Evolutionary conservation across 2,797 vertebrate genomes (phyloP).

Genomic region (Etheostoma perlongum): DNA sequence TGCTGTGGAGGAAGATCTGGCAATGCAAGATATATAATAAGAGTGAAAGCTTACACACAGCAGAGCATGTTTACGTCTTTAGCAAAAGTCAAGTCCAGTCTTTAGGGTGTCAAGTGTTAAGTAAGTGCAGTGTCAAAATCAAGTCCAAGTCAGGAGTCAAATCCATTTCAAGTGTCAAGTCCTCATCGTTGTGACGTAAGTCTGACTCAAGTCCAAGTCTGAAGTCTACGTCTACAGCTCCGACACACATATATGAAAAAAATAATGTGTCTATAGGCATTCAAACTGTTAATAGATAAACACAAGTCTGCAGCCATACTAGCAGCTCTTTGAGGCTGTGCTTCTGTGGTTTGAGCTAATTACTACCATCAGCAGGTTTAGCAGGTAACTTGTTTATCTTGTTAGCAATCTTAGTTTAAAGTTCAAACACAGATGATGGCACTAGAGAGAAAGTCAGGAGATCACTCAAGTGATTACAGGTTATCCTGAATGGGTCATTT

Average conservation of each 20-base stretch:
- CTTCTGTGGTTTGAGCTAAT: neutral
- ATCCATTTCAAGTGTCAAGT: neutral
- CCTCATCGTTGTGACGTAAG: neutral
- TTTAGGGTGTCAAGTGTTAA: slow-evolving; percentile 1
- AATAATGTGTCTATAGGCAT: neutral
- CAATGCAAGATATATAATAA: neutral
- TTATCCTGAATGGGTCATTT: no score
- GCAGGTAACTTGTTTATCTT: neutral
- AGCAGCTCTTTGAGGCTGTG: neutral
- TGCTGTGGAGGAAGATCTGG: no score
- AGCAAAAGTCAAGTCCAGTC: slow-evolving; percentile 14
- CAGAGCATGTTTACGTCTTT: slow-evolving; percentile 25
- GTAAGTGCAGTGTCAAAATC: neutral
- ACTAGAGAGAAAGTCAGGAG: no score
- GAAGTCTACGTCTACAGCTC: slow-evolving; percentile 19
- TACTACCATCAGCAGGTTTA: neutral
- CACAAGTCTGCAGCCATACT: neutral
- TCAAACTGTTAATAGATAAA: neutral
- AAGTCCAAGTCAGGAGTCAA: slow-evolving; percentile 19
- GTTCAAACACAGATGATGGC: no score
- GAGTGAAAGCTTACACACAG: slow-evolving; percentile 2
- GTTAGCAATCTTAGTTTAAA: neutral
- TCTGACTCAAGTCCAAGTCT: slow-evolving; percentile 8
- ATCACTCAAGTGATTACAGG: no score
- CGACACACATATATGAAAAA: neutral